Evolutionary conservation across 2,797 vertebrate species (phyloP), one percentile per base, ranked within the genome.

Genomic region (Numenius phaeopus): DNA sequence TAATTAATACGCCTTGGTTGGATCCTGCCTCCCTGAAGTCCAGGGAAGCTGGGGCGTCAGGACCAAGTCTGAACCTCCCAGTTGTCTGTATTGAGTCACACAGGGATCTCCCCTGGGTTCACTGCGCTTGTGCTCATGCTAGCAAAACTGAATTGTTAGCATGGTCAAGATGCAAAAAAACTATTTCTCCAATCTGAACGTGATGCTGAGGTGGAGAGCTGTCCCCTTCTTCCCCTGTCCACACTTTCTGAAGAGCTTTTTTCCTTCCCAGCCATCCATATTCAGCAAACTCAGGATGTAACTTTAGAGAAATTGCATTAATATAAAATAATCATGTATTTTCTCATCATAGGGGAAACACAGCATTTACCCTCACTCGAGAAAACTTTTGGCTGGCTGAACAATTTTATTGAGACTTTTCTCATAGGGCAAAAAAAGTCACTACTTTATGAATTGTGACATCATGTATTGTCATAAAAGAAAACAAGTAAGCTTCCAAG

Each of bases 1-100:
- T 39, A 11, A 23, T 15, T 39, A 11, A 21, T 15, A 4, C 0
- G 0, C 15, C 10, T 47, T 0, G 0, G 15, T 76, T 3, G 14
- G 46, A n/a, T 59, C 54, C 54, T 84, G 58, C 62, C 54, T 75
- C 1, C 0, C 58, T 59, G 54, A 49, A n/a, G 32, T 34, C 50
- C 62, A 30, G 81, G 27, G 52, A 52, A 34, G 49, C 40, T 44
- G 47, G 12, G 16, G 29, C 7, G 4, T 42, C 30, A n/a, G 37
- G 50, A 76, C 17, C n/a, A 50, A 46, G 26, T 14, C 62, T 37
- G 55, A 90, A 14, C 42, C 44, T 90, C 42, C 32, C 50, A 14
- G 39, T 15, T 82, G 16, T 32, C 34, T 22, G 9, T 40, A 7
- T 20, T 18, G 37, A 42, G 27, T 37, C 65, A 37, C 0, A 0